Evolutionary conservation across 2,797 vertebrate genomes (phyloP), one percentile per base, ranked within the genome.

Genomic region (Tapirus indicus): DNA sequence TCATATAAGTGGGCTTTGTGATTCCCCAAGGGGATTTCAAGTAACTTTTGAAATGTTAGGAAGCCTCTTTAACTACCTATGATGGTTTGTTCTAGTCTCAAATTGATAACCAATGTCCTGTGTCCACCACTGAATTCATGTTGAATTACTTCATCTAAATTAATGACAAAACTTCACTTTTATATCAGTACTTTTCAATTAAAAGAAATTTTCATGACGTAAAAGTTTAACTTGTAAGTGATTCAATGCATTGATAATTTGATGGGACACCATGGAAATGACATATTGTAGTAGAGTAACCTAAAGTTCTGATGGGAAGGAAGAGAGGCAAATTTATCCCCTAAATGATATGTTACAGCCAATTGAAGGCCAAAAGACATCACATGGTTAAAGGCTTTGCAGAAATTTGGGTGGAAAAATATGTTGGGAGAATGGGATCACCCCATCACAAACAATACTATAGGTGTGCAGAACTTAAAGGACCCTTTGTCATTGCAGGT

Each of bases 1-100:
- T 35, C 18, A 58, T 69, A 10, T 35, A 56, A 38, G 27, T 23
- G 77, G 72, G 13, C 3, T n/a, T 95, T 85, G 87, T 71, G 38
- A 71, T 27, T 27, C 17, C 74, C 16, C 64, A 91, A 69, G 85
- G 64, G 49, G 47, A 84, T 52, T 91, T 84, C 14, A 64, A 79
- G 20, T 7, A 80, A 75, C 35, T 60, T 62, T 60, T 41, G 44
- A 47, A 20, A 68, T 44, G 3, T 52, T 68, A 29, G 41, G 56
- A 91, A 84, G 1, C n/a, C 93, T 94, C 64, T 83, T 3, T 38
- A 64, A 47, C 58, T 80, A 84, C 14, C 10, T 85, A 25, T 32
- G 9, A 38, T 88, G 64, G 16, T 60, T 95, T 41, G 25, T 64
- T 89, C 11, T 66, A 1, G 86, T 96, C 95, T 93, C 79, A 93